phyloP scores from a whole-genome alignment of 2,888 invertebrate species.

The Odontothrips loti region DNA sequence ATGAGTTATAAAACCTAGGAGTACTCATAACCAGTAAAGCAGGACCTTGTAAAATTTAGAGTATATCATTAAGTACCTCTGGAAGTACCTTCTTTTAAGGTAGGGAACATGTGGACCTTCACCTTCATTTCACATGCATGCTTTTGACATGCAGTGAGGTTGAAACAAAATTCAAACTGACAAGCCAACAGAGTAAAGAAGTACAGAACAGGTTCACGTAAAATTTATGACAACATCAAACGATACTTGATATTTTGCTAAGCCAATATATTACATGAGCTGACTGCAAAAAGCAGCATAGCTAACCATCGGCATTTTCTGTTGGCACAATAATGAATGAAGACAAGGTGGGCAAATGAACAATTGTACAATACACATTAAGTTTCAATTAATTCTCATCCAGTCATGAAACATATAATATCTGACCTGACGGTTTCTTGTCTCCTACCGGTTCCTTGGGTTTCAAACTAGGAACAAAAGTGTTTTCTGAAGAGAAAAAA shows the following conservation, averaged over 20 bases:
- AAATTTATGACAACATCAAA: not conserved
- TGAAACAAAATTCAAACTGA: not conserved
- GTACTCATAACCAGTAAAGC: not conserved
- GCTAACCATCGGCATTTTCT: not conserved
- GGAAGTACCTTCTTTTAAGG: not conserved
- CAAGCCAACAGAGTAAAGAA: not conserved
- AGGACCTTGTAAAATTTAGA: not conserved
- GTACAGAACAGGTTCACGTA: not conserved
- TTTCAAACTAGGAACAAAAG: not conserved
- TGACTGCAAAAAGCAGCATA: not conserved
- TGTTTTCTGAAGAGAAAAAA: not conserved
- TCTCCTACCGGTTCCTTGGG: not conserved
- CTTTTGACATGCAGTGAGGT: too few relatives aligned
- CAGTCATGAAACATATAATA: not conserved
- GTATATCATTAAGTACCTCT: not conserved
- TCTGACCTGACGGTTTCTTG: too few relatives aligned
- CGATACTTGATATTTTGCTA: not conserved
- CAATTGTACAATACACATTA: not conserved
- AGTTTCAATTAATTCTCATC: not conserved
- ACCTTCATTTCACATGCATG: too few relatives aligned
- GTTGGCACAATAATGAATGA: not conserved
- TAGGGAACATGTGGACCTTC: too few relatives aligned
- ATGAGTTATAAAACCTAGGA: not conserved
- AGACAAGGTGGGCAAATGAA: too few relatives aligned
- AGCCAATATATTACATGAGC: not conserved